Base-by-base conservation (phyloP, 2,113 vertebrate species). In the Nannospalax galili region DNA sequence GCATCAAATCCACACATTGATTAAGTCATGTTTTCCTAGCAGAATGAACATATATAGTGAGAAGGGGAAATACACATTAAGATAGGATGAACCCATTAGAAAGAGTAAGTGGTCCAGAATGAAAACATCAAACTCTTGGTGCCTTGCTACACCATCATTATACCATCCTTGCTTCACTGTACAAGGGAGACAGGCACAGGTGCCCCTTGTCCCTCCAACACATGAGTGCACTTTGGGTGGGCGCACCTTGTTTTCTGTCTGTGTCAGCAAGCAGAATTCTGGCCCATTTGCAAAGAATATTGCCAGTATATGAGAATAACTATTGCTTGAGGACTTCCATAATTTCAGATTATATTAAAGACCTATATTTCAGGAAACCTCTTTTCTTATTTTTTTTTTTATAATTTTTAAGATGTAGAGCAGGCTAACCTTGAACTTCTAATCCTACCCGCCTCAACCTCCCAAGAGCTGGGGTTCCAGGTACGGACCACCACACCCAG, bases 21-120 rank as follows among this genome's bases (percentile, higher is more conserved):
- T 42, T 15, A 69, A 94, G 86, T 93, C 82, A 26, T 84, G 14
- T 86, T 93, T 96, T 94, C 70, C 60, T 40, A 67, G 65, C 65
- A 67, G 70, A 91, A 65, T 81, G 42, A 77, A 52, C 42, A 73
- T 81, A 40, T 10, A 58, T 26, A 40, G 56, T 45, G 17, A 67
- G 87, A 52, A n/a, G 22, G n/a, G 65, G 35, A 35, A 77, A 92
- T 84, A 20, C 88, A 62, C 16, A 45, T 73, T 62, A 75, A n/a
- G 74, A 58, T 40, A 79, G 62, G 73, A 74, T 60, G 42, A 74
- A 74, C 35, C 40, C 20, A 24, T 72, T 65, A 42, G 70, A 42
- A 90, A 73, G 75, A 64, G 62, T 32, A 82, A 48, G 5, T 11
- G 48, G 56, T 30, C 40, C 58, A 73, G 52, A 75, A 40, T 60